Evolutionary conservation across 2,888 invertebrate species (phyloP), one percentile per base, ranked within the genome.

Genomic region (Dryomyza anilis): DNA sequence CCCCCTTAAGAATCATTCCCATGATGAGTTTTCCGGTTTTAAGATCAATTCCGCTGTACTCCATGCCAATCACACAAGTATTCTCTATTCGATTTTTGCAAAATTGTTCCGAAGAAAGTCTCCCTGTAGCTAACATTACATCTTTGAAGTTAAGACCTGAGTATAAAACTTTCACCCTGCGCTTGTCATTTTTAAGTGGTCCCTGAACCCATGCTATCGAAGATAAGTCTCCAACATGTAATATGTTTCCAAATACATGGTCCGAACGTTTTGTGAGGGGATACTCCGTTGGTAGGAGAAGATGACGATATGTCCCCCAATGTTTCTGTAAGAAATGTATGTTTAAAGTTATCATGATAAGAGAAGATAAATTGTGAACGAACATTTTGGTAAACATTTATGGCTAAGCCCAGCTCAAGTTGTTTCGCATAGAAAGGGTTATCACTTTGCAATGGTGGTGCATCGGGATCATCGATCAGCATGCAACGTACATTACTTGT

Each of bases 101-200:
- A 1, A 93, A 88, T 1, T 92, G 88, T 78, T 97, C 96, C 0
- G 89, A 88, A 7, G 92, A 89, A 6, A 98, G 86, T 76, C 94
- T 94, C 1, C 96, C 97, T 1, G 94, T 94, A 0, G 96, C 94
- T 1, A 94, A 86, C 98, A 98, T 97, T 0, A 98, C 86, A 81
- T 98, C 98, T 76, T 94, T 89, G 88, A 97, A 98, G 84, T 98
- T 98, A 14, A 98, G 81, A 0, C 95, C 88, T 0, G 94, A 84
- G 77, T 92, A 95, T 1, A 87, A 84, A 4, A 82, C 66, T 66
- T 86, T 79, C 1, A 80, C 69, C 4, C 85, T 74, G 0, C 86
- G 84, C 1, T 91, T 89, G 79, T 94, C 36, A 0, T 70, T 67
- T 3, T 69, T 19, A 23, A 86, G 74, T 0, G 86, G 85, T 1